These are phyloP conservation scores for Xiphorhynchus erythropygius DNA, from an alignment of 2,797 vertebrate species.

Conservation along the genomic window DNA sequence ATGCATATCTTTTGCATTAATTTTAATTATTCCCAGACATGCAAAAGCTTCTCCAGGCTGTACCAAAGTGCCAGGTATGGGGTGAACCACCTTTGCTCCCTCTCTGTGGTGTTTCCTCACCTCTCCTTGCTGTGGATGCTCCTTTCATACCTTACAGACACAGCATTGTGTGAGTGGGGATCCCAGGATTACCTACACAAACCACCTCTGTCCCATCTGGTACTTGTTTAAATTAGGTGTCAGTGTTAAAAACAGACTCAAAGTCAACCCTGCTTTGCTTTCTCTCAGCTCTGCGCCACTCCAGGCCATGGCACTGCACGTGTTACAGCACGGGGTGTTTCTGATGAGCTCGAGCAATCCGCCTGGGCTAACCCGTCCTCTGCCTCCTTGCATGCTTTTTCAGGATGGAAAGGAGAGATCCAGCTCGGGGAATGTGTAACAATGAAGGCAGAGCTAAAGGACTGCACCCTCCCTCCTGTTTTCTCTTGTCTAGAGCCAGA, in stretches of 20 bases:
- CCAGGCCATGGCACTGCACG: rapidly evolving
- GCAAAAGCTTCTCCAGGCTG: not conserved
- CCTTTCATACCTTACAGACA: not conserved
- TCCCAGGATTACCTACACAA: not conserved
- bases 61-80: not conserved
- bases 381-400: not conserved
- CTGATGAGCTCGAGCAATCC: not conserved
- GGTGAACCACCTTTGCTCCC: not conserved
- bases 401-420: not conserved
- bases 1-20: not conserved
- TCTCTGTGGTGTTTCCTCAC: not conserved
- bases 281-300: not conserved
- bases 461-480: not conserved
- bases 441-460: not conserved
- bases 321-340: not conserved
- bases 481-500: not conserved
- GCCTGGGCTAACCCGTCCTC: not conserved
- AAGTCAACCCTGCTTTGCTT: not conserved
- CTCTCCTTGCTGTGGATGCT: not conserved
- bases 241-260: not conserved
- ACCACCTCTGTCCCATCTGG: not conserved
- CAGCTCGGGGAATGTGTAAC: not conserved
- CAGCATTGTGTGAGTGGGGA: not conserved
- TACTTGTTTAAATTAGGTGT: not conserved
- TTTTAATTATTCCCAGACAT: not conserved